Evolutionary conservation across 2,113 vertebrate genomes (phyloP).

Genomic region (Tetraodon nigroviridis): DNA sequence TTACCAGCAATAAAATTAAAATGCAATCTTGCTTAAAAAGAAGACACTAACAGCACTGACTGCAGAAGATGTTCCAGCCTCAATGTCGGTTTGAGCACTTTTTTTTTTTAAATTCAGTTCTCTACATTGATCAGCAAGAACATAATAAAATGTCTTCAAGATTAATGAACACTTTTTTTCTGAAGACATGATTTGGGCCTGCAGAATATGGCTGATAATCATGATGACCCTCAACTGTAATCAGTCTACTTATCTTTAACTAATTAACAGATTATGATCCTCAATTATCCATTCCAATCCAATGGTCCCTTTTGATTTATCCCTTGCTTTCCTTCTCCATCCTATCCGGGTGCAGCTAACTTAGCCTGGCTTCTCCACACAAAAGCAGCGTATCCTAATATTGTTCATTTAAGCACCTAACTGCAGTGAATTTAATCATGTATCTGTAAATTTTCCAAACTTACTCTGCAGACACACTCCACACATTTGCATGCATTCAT

Average conservation of each 20-base stretch:
- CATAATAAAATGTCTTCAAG: neutral
- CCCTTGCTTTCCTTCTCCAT: neutral
- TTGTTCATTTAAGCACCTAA: no score
- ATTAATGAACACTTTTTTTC: neutral
- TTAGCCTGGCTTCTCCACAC: neutral
- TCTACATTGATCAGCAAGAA: neutral
- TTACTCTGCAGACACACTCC: no score
- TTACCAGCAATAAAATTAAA: slow-evolving; percentile 36
- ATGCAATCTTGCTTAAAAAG: slow-evolving; percentile 44
- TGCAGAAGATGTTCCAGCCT: neutral
- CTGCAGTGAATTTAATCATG: no score
- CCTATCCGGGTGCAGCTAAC: neutral
- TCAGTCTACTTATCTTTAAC: neutral
- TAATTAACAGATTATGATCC: neutral
- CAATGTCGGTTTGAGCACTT: neutral
- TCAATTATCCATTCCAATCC: neutral
- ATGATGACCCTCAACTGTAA: neutral
- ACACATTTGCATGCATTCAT: neutral
- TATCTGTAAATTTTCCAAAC: neutral
- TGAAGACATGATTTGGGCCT: neutral
- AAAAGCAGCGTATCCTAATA: no score
- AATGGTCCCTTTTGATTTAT: neutral
- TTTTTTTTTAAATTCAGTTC: slow-evolving; percentile 8
- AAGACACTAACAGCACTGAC: neutral
- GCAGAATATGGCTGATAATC: neutral